Evolutionary conservation across 2,888 invertebrate genomes (phyloP).

Genomic region (Leucania comma): DNA sequence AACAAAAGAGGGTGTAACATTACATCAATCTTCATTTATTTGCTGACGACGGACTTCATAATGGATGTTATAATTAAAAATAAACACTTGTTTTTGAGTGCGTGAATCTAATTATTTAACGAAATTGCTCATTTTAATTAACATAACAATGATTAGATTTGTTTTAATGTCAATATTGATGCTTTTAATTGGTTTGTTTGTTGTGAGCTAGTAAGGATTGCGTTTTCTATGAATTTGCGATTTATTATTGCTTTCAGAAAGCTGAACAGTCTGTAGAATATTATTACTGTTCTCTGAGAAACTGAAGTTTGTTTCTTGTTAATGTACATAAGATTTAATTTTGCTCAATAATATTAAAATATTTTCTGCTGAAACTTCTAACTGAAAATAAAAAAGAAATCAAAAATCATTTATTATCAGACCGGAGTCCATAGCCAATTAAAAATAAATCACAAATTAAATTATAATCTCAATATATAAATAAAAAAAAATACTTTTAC

Average conservation of each 20-base stretch:
- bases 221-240: background rate
- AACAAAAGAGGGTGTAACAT: constrained; percentile 65
- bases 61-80: constrained; percentile 55
- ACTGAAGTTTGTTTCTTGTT: background rate
- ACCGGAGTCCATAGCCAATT: no score
- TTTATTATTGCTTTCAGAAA: background rate
- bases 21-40: constrained; percentile 78
- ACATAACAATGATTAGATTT: constrained; percentile 25
- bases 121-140: constrained; percentile 31
- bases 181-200: constrained; percentile 24
- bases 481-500: no score
- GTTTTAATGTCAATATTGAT: constrained; percentile 21
- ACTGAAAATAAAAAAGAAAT: no score
- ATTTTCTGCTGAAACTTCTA: background rate
- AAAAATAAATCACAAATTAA: no score
- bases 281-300: background rate
- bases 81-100: constrained; percentile 35
- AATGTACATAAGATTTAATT: background rate
- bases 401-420: no score
- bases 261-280: background rate
- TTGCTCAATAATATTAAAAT: background rate
- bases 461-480: no score
- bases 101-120: constrained; percentile 34
- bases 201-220: constrained; percentile 11
- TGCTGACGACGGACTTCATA: constrained; percentile 66